These are phyloP conservation scores for Euwallacea fornicatus DNA, from an alignment of 1,140 invertebrate genomes.

Conservation along the genomic window DNA sequence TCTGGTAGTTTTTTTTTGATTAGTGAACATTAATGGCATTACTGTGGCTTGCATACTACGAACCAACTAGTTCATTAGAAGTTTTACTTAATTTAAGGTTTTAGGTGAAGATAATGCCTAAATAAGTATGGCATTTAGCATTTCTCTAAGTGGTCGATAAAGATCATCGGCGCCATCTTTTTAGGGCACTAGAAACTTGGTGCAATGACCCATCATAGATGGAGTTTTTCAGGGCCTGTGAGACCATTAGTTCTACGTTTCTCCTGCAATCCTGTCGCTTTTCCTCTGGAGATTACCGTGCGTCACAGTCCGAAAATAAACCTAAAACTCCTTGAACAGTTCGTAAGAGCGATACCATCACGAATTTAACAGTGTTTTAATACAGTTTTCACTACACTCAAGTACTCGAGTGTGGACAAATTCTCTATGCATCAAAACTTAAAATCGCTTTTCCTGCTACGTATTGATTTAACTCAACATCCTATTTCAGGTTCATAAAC, in stretches of 20 bases:
- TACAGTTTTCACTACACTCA: too few relatives aligned
- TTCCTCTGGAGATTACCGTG: slow-evolving; percentile 20
- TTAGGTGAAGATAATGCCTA: too few relatives aligned
- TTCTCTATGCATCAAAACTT: too few relatives aligned
- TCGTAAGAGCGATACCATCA: neutral
- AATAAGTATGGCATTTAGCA: too few relatives aligned
- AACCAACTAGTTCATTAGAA: neutral
- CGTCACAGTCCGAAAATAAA: slow-evolving; percentile 23
- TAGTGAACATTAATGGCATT: slow-evolving; percentile 5
- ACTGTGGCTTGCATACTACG: neutral
- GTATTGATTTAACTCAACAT: neutral
- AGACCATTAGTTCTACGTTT: slow-evolving; percentile 2
- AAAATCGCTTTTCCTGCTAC: too few relatives aligned
- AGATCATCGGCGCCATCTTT: too few relatives aligned
- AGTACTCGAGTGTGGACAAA: too few relatives aligned
- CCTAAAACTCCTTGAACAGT: slow-evolving; percentile 12
- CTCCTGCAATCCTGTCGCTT: slow-evolving; percentile 4
- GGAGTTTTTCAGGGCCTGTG: too few relatives aligned
- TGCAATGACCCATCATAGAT: too few relatives aligned
- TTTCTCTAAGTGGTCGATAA: too few relatives aligned
- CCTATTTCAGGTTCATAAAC: neutral
- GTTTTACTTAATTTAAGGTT: neutral
- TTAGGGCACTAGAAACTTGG: too few relatives aligned
- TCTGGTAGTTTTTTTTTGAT: neutral
- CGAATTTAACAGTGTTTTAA: neutral